These are phyloP conservation scores for Dryococelus australis DNA, from an alignment of 2,888 invertebrate species.

Conservation along the genomic window DNA sequence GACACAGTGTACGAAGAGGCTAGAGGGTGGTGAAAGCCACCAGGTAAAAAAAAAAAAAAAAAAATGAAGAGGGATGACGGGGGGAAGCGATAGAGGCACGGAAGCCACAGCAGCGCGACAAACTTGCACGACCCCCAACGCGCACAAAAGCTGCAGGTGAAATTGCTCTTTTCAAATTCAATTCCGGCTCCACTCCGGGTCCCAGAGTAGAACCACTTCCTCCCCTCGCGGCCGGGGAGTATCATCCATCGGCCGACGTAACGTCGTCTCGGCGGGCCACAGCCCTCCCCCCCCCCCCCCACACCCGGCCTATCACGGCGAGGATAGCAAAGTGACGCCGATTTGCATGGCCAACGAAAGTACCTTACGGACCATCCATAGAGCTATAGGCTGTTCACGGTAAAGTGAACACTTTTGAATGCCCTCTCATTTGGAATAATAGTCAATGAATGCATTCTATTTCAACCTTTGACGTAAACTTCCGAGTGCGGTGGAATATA, in stretches of 20 bases:
- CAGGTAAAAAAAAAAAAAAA: no score
- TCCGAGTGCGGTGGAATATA: no score
- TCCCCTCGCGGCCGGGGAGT: background rate
- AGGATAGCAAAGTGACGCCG: background rate
- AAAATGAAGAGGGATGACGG: background rate
- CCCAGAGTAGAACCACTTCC: background rate
- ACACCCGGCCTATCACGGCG: background rate
- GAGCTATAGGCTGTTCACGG: no score
- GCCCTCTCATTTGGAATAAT: no score
- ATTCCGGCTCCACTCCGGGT: slow-evolving; percentile 20
- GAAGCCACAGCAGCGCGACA: background rate
- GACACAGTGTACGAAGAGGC: no score
- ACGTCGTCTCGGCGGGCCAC: background rate
- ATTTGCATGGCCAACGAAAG: background rate
- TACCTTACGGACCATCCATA: background rate
- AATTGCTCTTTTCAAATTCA: slow-evolving; percentile 30
- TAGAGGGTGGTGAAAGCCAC: background rate
- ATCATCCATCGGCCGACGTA: background rate
- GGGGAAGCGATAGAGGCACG: background rate
- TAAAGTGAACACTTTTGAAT: no score
- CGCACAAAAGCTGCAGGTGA: background rate
- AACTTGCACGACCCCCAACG: background rate
- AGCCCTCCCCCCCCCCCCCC: background rate
- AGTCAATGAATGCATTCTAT: no score
- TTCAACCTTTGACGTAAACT: no score